Conservation (phyloP, 2,113 vertebrate species). For the Seriola dumerili region DNA sequence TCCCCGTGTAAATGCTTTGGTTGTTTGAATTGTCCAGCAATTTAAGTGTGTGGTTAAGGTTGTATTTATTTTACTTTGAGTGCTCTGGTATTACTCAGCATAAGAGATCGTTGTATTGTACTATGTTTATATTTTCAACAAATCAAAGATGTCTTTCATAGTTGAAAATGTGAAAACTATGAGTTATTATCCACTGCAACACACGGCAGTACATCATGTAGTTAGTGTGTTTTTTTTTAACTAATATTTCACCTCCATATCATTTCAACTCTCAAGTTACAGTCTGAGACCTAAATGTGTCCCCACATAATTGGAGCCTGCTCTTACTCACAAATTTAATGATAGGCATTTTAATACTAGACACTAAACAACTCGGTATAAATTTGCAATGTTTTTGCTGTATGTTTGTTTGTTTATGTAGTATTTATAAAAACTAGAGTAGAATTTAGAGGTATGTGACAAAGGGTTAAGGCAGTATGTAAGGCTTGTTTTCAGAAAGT, state of each 20-base stretch:
- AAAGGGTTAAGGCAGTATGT: background rate
- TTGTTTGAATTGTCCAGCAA: background rate
- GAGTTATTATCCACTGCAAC: background rate
- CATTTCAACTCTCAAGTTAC: background rate
- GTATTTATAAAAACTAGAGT: background rate
- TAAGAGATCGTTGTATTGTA: slow-evolving; percentile 8
- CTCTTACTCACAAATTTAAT: background rate
- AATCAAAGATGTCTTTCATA: background rate
- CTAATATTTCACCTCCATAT: background rate
- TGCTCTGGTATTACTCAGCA: slow-evolving; percentile 36
- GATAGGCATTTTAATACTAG: background rate
- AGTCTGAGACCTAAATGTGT: background rate
- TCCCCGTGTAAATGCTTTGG: slow-evolving; percentile 13
- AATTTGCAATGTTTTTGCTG: background rate
- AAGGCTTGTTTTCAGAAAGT: background rate
- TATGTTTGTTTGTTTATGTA: background rate
- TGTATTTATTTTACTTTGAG: slow-evolving; percentile 19
- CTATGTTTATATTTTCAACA: background rate
- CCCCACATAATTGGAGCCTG: background rate
- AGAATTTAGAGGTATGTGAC: background rate
- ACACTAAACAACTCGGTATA: background rate
- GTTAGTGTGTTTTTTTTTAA: background rate
- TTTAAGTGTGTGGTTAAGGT: background rate
- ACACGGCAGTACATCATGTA: background rate
- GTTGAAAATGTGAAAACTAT: background rate